A percentile compares a stretch with the other conserved stretches of the same genome.
Conservation (phyloP, 2,888 invertebrate genomes). For the Andrena camellia region DNA sequence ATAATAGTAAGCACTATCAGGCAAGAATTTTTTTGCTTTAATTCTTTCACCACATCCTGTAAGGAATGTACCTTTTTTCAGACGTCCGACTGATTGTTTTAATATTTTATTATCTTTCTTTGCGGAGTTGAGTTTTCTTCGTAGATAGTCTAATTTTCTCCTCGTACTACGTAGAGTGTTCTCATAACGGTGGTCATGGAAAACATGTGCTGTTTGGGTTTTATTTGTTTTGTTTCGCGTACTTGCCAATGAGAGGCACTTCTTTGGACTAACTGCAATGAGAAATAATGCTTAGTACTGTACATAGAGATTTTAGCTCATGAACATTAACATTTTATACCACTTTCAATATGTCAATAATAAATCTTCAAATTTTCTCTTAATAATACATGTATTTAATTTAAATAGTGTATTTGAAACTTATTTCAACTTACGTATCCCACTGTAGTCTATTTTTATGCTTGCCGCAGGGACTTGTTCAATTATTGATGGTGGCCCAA, state of each 20-base stretch:
- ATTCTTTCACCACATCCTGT: background rate
- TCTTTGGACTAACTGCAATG: background rate
- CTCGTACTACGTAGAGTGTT: background rate
- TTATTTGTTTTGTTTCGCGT: background rate
- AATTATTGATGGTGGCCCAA: background rate
- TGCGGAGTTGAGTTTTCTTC: background rate
- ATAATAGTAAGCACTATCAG: background rate
- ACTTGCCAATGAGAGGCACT: background rate
- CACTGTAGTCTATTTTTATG: background rate
- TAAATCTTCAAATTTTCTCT: constrained; percentile 1
- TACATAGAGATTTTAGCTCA: background rate
- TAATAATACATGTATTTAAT: background rate
- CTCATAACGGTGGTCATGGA: background rate
- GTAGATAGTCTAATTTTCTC: background rate
- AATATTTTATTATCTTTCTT: background rate
- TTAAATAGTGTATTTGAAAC: background rate
- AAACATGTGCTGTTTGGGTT: background rate
- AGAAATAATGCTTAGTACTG: background rate
- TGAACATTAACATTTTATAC: background rate
- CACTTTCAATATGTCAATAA: background rate
- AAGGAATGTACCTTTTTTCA: background rate
- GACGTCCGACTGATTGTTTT: background rate
- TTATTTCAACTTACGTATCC: background rate
- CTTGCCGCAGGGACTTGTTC: background rate
- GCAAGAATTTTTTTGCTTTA: background rate